Percentiles rank a stretch among this genome's conserved stretches.
phyloP scores from a whole-genome alignment of 2,888 invertebrate species.

The Drosophila merina region DNA sequence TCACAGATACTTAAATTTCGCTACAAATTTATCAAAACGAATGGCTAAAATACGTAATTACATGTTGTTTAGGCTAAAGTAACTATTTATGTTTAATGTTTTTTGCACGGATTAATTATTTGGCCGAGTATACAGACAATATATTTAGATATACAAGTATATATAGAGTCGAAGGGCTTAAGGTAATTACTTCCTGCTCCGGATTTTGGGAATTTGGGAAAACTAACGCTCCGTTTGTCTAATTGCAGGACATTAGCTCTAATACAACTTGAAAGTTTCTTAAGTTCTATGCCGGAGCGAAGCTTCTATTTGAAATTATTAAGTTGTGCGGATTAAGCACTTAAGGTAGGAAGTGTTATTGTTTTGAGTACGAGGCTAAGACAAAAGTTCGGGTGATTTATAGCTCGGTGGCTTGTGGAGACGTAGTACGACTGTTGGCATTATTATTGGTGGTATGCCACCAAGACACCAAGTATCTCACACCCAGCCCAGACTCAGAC shows the following conservation, averaged over 20 bases:
- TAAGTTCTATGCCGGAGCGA: constrained; percentile 14
- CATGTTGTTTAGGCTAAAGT: constrained; percentile 14
- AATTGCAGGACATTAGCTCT: constrained; percentile 22
- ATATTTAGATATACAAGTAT: constrained; percentile 8
- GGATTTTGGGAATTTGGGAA: constrained; percentile 8
- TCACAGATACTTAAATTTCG: constrained; percentile 59
- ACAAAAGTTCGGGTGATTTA: constrained; percentile 39
- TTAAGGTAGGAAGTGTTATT: constrained; percentile 44
- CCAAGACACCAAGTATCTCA: constrained; percentile 7
- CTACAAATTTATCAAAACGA: constrained; percentile 36
- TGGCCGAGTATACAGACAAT: constrained; percentile 32
- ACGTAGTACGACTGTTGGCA: constrained; percentile 16
- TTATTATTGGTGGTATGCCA: constrained; percentile 27
- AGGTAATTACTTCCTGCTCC: constrained; percentile 12
- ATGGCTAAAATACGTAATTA: constrained; percentile 23
- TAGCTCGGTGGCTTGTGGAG: constrained; percentile 2
- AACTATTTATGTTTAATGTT: constrained; percentile 24
- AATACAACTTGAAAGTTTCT: constrained; percentile 36
- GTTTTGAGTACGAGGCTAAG: constrained; percentile 16
- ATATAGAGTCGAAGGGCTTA: constrained; percentile 29
- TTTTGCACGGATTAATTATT: constrained; percentile 37
- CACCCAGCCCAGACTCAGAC: not conserved
- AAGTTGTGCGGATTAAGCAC: constrained; percentile 42
- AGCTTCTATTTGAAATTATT: constrained; percentile 34
- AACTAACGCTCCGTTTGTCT: constrained; percentile 2